Percentiles rank a stretch among this genome's conserved stretches.
phyloP scores from a whole-genome alignment of 2,113 vertebrate genomes.

The Monopterus albus region DNA sequence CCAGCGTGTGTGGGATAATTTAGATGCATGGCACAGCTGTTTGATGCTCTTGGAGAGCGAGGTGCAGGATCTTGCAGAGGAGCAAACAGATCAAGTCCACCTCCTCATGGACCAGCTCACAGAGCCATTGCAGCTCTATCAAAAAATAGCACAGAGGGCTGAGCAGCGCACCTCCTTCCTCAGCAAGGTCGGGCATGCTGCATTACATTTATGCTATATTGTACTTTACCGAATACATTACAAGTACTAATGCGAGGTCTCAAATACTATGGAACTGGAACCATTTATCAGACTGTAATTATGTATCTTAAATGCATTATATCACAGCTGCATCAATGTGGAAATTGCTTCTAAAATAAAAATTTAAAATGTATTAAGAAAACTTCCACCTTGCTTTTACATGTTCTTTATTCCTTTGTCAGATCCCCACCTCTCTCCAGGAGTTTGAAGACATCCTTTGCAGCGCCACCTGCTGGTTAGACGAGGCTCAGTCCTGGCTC shows the following conservation, averaged over 20 bases:
- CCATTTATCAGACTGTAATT: too few species aligned
- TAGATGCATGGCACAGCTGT: constrained; percentile 91
- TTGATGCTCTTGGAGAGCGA: constrained; percentile 90
- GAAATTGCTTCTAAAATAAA: not conserved
- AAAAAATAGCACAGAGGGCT: constrained; percentile 85
- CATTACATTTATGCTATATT: not conserved
- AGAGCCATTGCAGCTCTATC: constrained; percentile 88
- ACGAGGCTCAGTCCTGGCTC: constrained; percentile 85
- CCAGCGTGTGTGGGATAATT: constrained; percentile 91
- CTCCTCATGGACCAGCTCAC: constrained; percentile 90
- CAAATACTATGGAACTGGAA: too few species aligned
- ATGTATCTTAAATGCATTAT: too few species aligned
- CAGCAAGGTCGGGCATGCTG: constrained; percentile 83
- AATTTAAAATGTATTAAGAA: not conserved
- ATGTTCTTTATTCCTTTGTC: not conserved
- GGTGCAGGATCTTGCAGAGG: constrained; percentile 90
- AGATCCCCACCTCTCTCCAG: constrained; percentile 89
- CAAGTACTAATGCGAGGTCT: too few species aligned
- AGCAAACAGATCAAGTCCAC: constrained; percentile 86
- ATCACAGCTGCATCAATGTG: not conserved
- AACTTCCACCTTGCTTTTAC: not conserved
- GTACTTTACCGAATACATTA: not conserved
- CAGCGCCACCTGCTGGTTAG: constrained; percentile 85
- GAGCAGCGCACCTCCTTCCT: constrained; percentile 90
- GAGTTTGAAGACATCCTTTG: constrained; percentile 86